Conservation (phyloP, 2,888 invertebrate genomes). For the Nemoura dubitans region DNA sequence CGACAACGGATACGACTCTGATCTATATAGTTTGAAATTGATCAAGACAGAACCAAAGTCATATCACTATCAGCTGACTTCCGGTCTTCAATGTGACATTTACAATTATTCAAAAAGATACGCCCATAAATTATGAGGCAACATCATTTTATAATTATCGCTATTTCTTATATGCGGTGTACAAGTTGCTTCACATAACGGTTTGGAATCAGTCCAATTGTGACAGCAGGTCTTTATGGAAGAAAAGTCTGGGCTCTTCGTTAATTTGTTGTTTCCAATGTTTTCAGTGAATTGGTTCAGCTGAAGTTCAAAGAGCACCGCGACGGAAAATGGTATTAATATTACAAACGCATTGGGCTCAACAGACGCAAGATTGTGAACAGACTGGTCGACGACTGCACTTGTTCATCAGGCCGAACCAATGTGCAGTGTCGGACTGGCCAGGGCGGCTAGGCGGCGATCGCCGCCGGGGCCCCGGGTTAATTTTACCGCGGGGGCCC, state of each 20-base stretch:
- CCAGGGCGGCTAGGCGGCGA: too few relatives aligned
- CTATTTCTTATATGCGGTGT: background rate
- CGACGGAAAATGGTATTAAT: background rate
- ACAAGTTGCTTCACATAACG: slow-evolving; percentile 2
- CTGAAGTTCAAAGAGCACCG: slow-evolving; percentile 10
- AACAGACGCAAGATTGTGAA: background rate
- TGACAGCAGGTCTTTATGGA: background rate
- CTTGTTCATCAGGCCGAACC: too few relatives aligned
- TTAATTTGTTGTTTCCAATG: background rate
- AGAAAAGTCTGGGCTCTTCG: slow-evolving; percentile 2
- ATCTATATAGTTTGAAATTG: background rate
- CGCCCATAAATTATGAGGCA: background rate
- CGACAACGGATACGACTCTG: background rate
- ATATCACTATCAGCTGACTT: background rate
- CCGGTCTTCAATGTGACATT: background rate
- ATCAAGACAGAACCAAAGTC: background rate
- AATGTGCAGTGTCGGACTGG: too few relatives aligned
- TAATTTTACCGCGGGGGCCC: too few relatives aligned
- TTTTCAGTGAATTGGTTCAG: background rate
- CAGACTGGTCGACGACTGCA: too few relatives aligned
- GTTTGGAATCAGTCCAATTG: slow-evolving; percentile 18
- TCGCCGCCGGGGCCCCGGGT: too few relatives aligned
- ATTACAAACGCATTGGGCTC: background rate
- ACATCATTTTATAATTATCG: background rate
- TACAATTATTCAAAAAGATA: background rate